Conservation (phyloP, 37 sponge, comb jelly and placozoan species). For the Ephydatia muelleri region DNA sequence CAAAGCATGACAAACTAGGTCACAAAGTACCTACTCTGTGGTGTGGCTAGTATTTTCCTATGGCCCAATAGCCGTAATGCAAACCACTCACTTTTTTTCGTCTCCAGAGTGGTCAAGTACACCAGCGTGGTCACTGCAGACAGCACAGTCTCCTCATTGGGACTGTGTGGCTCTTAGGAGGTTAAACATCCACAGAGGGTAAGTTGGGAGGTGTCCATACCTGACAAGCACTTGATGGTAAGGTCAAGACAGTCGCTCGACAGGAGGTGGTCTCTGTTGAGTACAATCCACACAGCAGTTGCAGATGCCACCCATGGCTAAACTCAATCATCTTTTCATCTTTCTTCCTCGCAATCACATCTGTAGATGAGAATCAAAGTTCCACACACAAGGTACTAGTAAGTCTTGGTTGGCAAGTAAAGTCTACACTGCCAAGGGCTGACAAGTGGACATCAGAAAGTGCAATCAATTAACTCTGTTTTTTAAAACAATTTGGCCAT, state of each 20-base stretch:
- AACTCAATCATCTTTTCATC: slow-evolving; percentile 82
- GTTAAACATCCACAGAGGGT: not conserved
- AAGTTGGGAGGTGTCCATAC: not conserved
- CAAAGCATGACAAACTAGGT: not conserved
- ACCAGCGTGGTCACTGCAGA: slow-evolving; percentile 78
- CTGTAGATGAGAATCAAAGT: slow-evolving; percentile 4
- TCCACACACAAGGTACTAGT: too few species aligned
- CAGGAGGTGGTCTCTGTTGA: slow-evolving; percentile 57
- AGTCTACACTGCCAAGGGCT: not conserved
- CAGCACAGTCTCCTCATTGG: slow-evolving; percentile 79
- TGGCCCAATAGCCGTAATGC: not conserved
- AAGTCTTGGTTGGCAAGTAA: too few species aligned
- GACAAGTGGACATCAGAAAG: not conserved
- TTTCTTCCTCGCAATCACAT: slow-evolving; percentile 71
- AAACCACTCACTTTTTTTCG: slow-evolving; percentile 56
- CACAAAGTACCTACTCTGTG: not conserved
- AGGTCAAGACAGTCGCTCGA: slow-evolving; percentile 71
- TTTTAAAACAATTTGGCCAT: too few species aligned
- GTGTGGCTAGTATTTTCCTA: not conserved
- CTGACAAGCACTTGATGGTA: slow-evolving; percentile 60
- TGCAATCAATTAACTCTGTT: too few species aligned
- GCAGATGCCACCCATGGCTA: slow-evolving; percentile 83
- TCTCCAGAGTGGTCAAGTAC: slow-evolving; percentile 54
- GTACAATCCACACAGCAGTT: slow-evolving; percentile 74
- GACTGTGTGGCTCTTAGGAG: slow-evolving; percentile 28